phyloP scores from a whole-genome alignment of 1,140 invertebrate species.

The Lerema accius region DNA sequence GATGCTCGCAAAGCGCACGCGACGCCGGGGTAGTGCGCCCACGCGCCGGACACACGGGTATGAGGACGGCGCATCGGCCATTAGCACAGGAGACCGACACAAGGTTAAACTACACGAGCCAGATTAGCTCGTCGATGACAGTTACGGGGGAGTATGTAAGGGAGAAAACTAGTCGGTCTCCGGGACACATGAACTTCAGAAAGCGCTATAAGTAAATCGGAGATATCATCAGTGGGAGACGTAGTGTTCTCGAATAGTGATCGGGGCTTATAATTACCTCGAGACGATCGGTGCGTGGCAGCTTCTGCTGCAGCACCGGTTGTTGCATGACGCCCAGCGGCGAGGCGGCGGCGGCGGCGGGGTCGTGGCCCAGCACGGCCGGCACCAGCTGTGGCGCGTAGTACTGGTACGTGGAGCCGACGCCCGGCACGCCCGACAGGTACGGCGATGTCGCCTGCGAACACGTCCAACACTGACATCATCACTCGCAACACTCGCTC shows the following conservation, averaged over 20 bases:
- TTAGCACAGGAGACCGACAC: conserved; percentile 61
- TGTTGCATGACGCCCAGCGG: conserved; percentile 89
- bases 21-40: conserved; percentile 60
- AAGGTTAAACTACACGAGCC: conserved; percentile 5
- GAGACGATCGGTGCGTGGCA: conserved; percentile 96
- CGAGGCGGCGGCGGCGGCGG: conserved; percentile 88
- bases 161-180: conserved; percentile 51
- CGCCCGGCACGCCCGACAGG: conserved; percentile 92
- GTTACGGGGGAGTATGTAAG: background rate
- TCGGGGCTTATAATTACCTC: conserved; percentile 94
- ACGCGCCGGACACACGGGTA: conserved; percentile 63
- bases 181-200: conserved; percentile 58
- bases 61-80: conserved; percentile 51
- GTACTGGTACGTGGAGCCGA: conserved; percentile 93
- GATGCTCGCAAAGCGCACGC: conserved; percentile 76
- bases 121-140: background rate
- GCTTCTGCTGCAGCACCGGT: conserved; percentile 94
- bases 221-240: conserved; percentile 29
- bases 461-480: conserved; percentile 43
- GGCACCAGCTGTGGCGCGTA: conserved; percentile 94
- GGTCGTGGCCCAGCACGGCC: conserved; percentile 91
- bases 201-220: conserved; percentile 58
- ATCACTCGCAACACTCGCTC: background rate
- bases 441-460: conserved; percentile 93
- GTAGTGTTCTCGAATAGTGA: too few species aligned